phyloP scores from a whole-genome alignment of 2,888 invertebrate genomes.

The Ptilodon capucinus region DNA sequence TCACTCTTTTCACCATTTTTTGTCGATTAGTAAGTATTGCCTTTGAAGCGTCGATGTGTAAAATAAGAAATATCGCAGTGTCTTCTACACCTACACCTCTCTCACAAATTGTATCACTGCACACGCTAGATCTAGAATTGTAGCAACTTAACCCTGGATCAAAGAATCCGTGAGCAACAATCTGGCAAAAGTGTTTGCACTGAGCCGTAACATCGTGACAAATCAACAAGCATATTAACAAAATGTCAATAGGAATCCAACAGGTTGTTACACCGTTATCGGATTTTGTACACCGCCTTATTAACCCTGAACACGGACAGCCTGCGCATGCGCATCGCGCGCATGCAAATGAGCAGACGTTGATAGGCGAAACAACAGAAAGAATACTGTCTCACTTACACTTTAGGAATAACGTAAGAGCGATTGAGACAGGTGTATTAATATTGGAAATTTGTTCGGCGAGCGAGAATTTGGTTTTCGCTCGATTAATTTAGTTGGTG shows the following conservation, averaged over 20 bases:
- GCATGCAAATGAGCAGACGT: constrained; percentile 52
- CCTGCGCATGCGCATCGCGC: constrained; percentile 39
- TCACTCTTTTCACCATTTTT: no score
- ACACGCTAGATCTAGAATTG: neutral
- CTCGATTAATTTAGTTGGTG: constrained; percentile 34
- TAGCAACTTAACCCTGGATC: constrained; percentile 6
- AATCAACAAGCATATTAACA: constrained; percentile 27
- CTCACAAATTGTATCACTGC: no score
- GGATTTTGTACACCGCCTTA: constrained; percentile 52
- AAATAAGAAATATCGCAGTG: no score
- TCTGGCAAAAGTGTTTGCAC: constrained; percentile 1
- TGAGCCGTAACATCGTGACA: constrained; percentile 13
- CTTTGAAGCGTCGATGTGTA: no score
- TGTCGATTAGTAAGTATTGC: no score
- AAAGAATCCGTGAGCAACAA: constrained; percentile 4
- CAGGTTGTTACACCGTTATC: constrained; percentile 51
- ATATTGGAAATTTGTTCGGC: constrained; percentile 12
- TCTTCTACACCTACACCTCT: no score
- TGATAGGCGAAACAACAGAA: constrained; percentile 26
- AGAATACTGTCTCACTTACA: constrained; percentile 30
- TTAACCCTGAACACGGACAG: constrained; percentile 47
- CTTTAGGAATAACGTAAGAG: constrained; percentile 2
- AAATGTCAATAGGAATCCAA: constrained; percentile 39
- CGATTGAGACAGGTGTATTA: constrained; percentile 22
- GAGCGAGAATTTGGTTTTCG: constrained; percentile 34